phyloP scores from a whole-genome alignment of 2,888 invertebrate genomes.

The Machimus atricapillus region DNA sequence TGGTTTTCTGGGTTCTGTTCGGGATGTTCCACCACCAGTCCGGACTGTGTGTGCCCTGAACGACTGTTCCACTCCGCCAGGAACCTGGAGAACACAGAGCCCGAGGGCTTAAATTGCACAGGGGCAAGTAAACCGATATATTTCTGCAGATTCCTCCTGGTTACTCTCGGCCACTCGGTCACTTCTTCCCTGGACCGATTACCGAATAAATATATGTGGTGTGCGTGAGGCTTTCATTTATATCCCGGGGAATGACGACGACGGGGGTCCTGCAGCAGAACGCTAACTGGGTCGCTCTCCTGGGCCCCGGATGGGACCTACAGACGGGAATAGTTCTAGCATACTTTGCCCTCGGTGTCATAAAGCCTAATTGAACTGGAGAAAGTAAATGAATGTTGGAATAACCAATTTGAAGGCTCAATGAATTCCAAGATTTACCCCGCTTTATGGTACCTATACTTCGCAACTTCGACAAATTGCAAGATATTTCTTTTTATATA shows the following conservation, averaged over 20 bases:
- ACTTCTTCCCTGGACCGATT: neutral
- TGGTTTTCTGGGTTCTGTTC: neutral
- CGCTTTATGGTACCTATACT: neutral
- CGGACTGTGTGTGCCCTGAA: neutral
- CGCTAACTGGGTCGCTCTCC: neutral
- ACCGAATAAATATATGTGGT: neutral
- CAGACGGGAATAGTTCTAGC: neutral
- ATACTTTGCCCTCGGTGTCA: neutral
- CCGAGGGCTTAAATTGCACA: neutral
- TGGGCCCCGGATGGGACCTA: neutral
- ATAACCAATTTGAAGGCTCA: slow-evolving; percentile 29
- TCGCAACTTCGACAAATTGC: neutral
- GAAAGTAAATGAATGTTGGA: slow-evolving; percentile 16
- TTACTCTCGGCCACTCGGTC: neutral
- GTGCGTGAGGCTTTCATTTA: slow-evolving; percentile 28
- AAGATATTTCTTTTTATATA: neutral
- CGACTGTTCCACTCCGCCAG: neutral
- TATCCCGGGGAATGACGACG: neutral
- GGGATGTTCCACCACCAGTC: neutral
- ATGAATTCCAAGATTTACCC: slow-evolving; percentile 8
- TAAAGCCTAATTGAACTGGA: slow-evolving; percentile 33
- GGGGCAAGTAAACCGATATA: slow-evolving; percentile 12
- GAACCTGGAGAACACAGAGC: neutral
- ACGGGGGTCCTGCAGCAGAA: neutral
- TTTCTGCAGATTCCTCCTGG: slow-evolving; percentile 12